Percentiles rank a stretch among this genome's conserved stretches.
Evolutionary conservation across 1,140 invertebrate species (phyloP).

Genomic region (Leptinotarsa texana): DNA sequence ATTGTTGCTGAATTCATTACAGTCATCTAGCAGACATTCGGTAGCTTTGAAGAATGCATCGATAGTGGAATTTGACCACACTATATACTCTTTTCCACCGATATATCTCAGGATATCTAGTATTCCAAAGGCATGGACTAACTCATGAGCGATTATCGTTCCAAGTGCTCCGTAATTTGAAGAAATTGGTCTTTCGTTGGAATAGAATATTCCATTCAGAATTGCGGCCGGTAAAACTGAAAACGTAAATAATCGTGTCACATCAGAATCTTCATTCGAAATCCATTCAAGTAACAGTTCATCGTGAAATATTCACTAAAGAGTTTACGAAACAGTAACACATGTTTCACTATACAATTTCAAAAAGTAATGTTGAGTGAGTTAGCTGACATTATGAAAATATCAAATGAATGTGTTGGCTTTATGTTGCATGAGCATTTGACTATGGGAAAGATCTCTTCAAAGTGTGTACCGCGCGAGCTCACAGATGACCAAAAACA

Average conservation of each 20-base stretch:
- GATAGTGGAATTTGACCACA: slow-evolving; percentile 66
- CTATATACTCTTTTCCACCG: slow-evolving; percentile 79
- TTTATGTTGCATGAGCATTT: too few relatives aligned
- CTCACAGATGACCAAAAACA: too few relatives aligned
- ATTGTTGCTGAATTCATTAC: background rate
- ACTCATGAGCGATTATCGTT: slow-evolving; percentile 30
- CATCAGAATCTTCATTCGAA: too few relatives aligned
- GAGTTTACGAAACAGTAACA: too few relatives aligned
- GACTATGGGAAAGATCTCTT: too few relatives aligned
- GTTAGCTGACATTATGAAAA: too few relatives aligned
- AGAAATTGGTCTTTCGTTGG: slow-evolving; percentile 22
- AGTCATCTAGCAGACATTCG: slow-evolving; percentile 23
- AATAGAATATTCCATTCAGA: slow-evolving; percentile 29
- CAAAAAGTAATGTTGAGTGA: too few relatives aligned
- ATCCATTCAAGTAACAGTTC: too few relatives aligned
- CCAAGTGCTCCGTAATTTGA: slow-evolving; percentile 35
- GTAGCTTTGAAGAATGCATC: slow-evolving; percentile 17
- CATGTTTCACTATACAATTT: too few relatives aligned
- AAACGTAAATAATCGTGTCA: background rate
- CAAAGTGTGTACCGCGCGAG: too few relatives aligned
- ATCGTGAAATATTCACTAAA: too few relatives aligned
- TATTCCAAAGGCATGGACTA: slow-evolving; percentile 61
- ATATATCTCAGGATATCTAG: slow-evolving; percentile 81
- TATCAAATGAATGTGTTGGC: too few relatives aligned
- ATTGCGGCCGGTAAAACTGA: slow-evolving; percentile 34